Conservation (phyloP, 1,140 invertebrate genomes). For the Ceratosolen solmsi region DNA sequence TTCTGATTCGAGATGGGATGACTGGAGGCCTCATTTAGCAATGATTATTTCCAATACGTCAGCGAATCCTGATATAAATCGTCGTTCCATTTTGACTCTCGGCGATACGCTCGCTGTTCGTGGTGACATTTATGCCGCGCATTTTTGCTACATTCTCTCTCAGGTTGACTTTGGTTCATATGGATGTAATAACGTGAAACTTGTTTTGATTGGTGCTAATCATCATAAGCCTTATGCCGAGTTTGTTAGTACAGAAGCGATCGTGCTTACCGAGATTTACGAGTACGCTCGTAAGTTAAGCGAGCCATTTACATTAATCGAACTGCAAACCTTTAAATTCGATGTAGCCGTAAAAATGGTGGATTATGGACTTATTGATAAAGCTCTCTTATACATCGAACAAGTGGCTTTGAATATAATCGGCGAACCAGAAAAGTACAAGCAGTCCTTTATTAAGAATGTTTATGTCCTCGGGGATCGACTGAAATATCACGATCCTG, state of each 20-base stretch:
- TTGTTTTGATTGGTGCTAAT: constrained; percentile 87
- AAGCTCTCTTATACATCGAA: constrained; percentile 88
- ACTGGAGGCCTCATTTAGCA: constrained; percentile 95
- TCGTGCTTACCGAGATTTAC: constrained; percentile 95
- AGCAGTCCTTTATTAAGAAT: constrained; percentile 77
- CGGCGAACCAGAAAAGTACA: constrained; percentile 75
- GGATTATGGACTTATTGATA: constrained; percentile 84
- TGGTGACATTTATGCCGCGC: constrained; percentile 88
- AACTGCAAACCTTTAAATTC: constrained; percentile 83
- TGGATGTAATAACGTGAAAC: constrained; percentile 77
- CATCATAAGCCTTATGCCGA: constrained; percentile 77
- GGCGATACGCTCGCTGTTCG: constrained; percentile 80
- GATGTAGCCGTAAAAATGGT: constrained; percentile 82
- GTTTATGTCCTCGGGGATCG: constrained; percentile 81
- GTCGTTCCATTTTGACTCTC: constrained; percentile 86
- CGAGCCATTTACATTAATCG: constrained; percentile 82
- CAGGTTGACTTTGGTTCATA: constrained; percentile 83
- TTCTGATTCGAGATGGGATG: constrained; percentile 91
- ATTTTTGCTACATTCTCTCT: constrained; percentile 95
- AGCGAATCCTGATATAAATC: constrained; percentile 84
- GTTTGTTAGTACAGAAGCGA: constrained; percentile 87
- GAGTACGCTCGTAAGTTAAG: constrained; percentile 91
- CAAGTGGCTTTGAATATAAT: constrained; percentile 81
- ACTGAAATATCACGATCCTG: constrained; percentile 87
- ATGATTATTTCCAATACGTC: constrained; percentile 94